A percentile compares a stretch with the other conserved stretches of the same genome.
These are phyloP conservation scores for Aphelenchoides besseyi DNA, from an alignment of 1,140 invertebrate genomes.

Conservation along the genomic window DNA sequence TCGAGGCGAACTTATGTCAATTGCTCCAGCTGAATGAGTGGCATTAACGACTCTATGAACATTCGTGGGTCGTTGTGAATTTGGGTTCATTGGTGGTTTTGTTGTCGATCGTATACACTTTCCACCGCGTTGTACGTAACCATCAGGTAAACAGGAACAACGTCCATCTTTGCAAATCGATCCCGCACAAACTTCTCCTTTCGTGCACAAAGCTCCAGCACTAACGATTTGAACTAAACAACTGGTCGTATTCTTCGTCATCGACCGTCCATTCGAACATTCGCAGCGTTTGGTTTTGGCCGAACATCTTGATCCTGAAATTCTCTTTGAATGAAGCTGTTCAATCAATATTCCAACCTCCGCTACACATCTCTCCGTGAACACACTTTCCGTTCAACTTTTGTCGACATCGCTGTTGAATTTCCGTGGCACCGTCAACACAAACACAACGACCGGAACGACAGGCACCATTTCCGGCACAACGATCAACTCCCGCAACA, in stretches of 20 bases:
- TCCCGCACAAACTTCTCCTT: conserved; percentile 16
- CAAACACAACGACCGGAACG: conserved; percentile 40
- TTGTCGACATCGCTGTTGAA: conserved; percentile 32
- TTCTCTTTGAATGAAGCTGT: too few relatives aligned
- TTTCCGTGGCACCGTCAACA: conserved; percentile 33
- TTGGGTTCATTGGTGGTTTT: conserved; percentile 7
- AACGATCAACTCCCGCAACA: conserved; percentile 4
- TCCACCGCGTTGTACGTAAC: not conserved
- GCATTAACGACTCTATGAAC: not conserved
- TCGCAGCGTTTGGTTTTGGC: not conserved
- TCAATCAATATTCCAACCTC: conserved; percentile 34
- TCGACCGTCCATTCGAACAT: not conserved
- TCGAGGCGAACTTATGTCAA: not conserved
- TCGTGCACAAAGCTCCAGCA: conserved; percentile 30
- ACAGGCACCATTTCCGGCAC: conserved; percentile 25
- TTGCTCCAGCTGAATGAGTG: not conserved
- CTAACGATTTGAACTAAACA: conserved; percentile 25
- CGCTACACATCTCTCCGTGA: conserved; percentile 39
- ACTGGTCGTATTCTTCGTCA: not conserved
- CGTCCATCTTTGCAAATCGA: conserved; percentile 1
- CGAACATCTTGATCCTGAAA: conserved; percentile 6
- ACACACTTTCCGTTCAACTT: conserved; percentile 34
- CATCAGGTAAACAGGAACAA: not conserved
- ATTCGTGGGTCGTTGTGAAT: not conserved
- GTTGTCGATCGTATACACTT: conserved; percentile 8